Base-by-base conservation (phyloP, 2,888 invertebrate species). In the Habrosyne pyritoides region DNA sequence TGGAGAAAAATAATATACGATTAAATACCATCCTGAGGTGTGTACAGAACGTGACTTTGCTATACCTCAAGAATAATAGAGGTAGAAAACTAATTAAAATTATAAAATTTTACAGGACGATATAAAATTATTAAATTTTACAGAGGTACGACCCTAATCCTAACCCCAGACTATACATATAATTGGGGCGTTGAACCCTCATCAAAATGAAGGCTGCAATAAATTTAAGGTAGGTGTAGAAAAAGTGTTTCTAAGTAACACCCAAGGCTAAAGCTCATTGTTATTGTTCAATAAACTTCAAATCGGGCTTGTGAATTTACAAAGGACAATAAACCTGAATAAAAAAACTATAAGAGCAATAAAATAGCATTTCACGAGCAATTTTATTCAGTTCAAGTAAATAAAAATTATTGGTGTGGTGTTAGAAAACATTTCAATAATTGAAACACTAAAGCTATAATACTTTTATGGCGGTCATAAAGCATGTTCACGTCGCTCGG, bases 391-490 rank as follows among this genome's bases (percentile, higher is more conserved):
- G 33, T 33, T 46, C 21, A 42, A 50, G 46, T 57, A 50, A 55
- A 67, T 42, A 42, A 42, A 42, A 42, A 71, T 65, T 59, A 69
- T 69, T 62, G 63, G 56, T 53, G 57, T 69, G 61, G 66, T 65
- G 65, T 69, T 64, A 63, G 61, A 64, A 59, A 60, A 60, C 53
- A 59, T 70, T 73, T 63, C 67, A 69, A 73, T 78, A 73, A 78
- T 79, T 75, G 71, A 73, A 73, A 72, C 69, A 69, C 64, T 63
- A 66, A 74, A 67, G 67, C 63, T 69, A 67, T 77, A 74, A 77
- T 75, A 70, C 63, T 76, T 80, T 80, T 81, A 80, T 77, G 69
- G 69, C 52, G 55, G 51, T 67, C 64, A 80, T 84, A 81, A 81
- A 79, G 63, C 73, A 76, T 65, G 67, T 69, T 63, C 66, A 62